phyloP scores from a whole-genome alignment of 2,113 vertebrate species.

The Caranx melampygus region DNA sequence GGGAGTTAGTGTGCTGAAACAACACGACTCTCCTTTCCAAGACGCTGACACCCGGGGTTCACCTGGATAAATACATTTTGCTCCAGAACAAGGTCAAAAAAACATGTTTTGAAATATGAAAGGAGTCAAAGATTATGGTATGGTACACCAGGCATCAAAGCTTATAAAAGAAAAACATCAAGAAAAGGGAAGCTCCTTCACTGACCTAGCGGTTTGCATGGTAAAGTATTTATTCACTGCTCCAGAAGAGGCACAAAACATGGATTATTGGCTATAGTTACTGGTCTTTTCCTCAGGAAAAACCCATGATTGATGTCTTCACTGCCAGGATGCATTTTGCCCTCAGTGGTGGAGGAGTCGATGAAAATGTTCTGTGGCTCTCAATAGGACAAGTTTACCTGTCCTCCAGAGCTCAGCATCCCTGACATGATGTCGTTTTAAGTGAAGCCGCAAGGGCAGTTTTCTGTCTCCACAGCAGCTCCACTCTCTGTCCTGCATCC shows the following conservation, averaged over 20 bases:
- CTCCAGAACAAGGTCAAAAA: too few species aligned
- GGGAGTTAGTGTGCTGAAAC: background rate
- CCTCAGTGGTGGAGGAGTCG: background rate
- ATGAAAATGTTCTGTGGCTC: slow-evolving; percentile 7
- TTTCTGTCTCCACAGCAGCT: slow-evolving; percentile 18
- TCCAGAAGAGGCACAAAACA: background rate
- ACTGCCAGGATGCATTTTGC: slow-evolving; percentile 4
- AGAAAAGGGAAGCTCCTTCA: background rate
- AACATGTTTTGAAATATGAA: background rate
- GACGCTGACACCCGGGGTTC: too few species aligned
- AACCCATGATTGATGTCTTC: slow-evolving; percentile 7
- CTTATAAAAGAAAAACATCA: background rate
- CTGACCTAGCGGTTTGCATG: background rate
- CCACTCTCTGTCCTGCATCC: slow-evolving; percentile 26
- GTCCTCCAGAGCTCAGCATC: slow-evolving; percentile 3
- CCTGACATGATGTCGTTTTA: slow-evolving; percentile 34
- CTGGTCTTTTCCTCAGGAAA: slow-evolving; percentile 17
- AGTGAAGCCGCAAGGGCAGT: slow-evolving; percentile 14
- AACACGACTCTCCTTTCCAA: background rate
- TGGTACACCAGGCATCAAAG: background rate
- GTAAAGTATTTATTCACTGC: background rate
- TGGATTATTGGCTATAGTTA: slow-evolving; percentile 26
- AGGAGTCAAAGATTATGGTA: background rate
- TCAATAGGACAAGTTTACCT: slow-evolving; percentile 6
- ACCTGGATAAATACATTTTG: too few species aligned